Base-by-base conservation (phyloP, 2,888 invertebrate species). In the Cephus runcator region DNA sequence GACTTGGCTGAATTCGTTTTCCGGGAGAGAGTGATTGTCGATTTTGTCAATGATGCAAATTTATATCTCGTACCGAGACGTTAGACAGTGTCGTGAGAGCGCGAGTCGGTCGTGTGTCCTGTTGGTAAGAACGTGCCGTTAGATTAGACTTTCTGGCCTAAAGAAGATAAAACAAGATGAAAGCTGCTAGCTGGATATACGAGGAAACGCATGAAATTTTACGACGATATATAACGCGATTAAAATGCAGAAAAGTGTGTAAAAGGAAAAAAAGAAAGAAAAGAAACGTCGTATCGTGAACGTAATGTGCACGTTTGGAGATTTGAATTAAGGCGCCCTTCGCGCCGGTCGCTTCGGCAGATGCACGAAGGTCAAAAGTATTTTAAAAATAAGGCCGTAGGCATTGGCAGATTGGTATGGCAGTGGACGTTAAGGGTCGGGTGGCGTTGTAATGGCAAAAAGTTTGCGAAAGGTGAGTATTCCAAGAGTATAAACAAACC, bases 401-500 rank as follows among this genome's bases (percentile, higher is more conserved):
- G 82, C 83, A 84, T 83, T 89, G 88, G 86, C 87, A 94, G 88
- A 88, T 90, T 88, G 88, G 88, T 88, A 94, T 94, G 93, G 94
- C 94, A 94, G 94, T 94, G 94, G 94, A 94, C 94, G 94, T 94
- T 94, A 94, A 94, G 94, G 94, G 94, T 94, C 94, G 94, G 94
- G 94, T 94, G 94, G 94, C 94, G 94, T 94, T 95, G 95, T 95
- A 94, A 95, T 95, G 95, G 95, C 95, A 95, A 94, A 95, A 94
- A 92, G 94, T 94, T 94, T 94, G 94, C 94, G 93, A 94, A 94
- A 94, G 95, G 95, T 95, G 94, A 95, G 95, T 94, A 90, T 86
- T 82, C 74, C 77, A 76, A 76, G 76, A 73, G 80, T 80, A 82
- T 81, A 83, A 82, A 85, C 79, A 82, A 79, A 82, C 76, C 73